Conservation (phyloP, 2,113 vertebrate genomes). For the Ellobius talpinus region DNA sequence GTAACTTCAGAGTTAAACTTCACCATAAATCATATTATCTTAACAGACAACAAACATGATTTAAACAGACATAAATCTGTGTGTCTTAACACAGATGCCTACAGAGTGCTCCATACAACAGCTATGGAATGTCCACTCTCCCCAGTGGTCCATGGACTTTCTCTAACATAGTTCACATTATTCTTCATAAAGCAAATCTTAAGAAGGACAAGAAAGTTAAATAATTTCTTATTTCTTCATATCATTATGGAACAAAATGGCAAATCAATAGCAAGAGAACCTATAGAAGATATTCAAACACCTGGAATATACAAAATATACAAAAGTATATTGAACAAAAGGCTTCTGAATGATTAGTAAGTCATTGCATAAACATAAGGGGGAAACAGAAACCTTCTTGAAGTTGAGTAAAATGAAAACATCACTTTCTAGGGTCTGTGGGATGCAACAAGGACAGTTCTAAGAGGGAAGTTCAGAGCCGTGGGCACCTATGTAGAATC, state of each 20-base stretch:
- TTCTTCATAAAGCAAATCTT: neutral
- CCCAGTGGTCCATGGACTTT: neutral
- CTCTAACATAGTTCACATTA: neutral
- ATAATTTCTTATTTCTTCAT: neutral
- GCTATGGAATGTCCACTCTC: no score
- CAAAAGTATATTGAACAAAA: neutral
- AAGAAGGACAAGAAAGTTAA: neutral
- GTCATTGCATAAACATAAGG: neutral
- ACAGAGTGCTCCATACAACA: neutral
- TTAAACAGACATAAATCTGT: no score
- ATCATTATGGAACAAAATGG: neutral
- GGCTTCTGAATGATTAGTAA: neutral
- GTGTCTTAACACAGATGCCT: neutral
- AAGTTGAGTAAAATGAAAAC: neutral
- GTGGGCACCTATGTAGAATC: neutral
- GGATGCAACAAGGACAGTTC: neutral
- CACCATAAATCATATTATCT: neutral
- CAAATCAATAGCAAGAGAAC: neutral
- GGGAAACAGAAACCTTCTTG: neutral
- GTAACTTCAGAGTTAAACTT: neutral
- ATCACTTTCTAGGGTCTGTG: neutral
- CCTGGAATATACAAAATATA: no score
- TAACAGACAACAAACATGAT: neutral
- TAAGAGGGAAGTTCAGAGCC: neutral
- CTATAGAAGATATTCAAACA: neutral